Base-by-base conservation (phyloP, 2,888 invertebrate genomes). In the Ptilodon capucinus region DNA sequence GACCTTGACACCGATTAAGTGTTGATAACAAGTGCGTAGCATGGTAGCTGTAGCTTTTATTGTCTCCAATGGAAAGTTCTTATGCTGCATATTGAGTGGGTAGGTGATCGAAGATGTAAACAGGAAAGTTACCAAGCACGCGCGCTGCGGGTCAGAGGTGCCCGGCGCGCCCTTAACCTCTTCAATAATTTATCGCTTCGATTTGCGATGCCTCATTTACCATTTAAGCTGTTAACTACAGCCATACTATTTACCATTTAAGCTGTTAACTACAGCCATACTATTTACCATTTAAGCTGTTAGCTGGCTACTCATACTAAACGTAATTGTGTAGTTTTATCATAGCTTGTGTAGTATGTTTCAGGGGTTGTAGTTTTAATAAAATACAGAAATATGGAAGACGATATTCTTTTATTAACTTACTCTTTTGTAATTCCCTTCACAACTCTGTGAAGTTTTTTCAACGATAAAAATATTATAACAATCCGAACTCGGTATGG, bases 401-500 rank as follows among this genome's bases (percentile, higher is more conserved):
- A 71, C 74, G 74, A 81, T 83, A 81, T 80, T 79, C 71, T 74
- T 89, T 90, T 83, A 84, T 87, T 86, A 82, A 84, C 81, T 85
- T 85, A 81, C 76, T 86, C 76, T 82, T 77, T 81, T 80, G 72
- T 75, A 74, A 71, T 76, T 61, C 2, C 72, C 76, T 84, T 82
- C 86, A 86, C 87, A 73, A 63, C 54, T 62, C 47, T 68, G 87
- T 89, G 87, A 87, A 87, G 80, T 84, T 79, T 86, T 89, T 86
- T 84, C 61, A 88, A 90, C 88, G 87, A 90, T 82, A 87, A 86
- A 85, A 61, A 66, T 35, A 32, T 86, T 83, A 89, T 88, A 90
- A 89, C 88, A 91, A 90, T 75, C 60, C 79, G 86, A 87, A 84
- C 86, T 76, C 60, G 63, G 76, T 71, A 66, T 69, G 76, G 87